phyloP scores from a whole-genome alignment of 2,797 vertebrate species.

The Taeniopygia guttata region DNA sequence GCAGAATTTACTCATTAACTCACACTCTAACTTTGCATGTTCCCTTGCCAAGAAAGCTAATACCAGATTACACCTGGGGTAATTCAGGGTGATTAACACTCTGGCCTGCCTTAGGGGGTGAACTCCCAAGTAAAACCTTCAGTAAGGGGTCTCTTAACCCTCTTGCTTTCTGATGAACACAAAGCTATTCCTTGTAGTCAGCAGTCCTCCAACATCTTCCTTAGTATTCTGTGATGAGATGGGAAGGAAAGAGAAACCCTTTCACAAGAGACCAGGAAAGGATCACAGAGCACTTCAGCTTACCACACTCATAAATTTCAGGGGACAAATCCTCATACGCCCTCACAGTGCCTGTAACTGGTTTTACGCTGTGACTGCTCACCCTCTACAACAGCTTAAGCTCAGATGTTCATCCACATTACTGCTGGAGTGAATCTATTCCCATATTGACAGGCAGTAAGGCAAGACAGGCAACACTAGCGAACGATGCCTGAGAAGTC shows the following conservation, averaged over 20 bases:
- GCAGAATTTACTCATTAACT: background rate
- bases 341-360: background rate
- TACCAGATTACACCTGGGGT: background rate
- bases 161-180: background rate
- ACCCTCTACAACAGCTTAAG: background rate
- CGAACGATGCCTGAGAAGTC: background rate
- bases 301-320: constrained; percentile 33
- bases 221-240: background rate
- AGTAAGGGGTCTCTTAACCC: background rate
- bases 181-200: background rate
- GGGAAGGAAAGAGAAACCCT: background rate
- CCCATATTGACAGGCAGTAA: background rate
- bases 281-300: background rate
- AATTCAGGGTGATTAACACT: background rate
- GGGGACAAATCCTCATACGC: constrained; percentile 26
- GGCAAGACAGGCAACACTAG: background rate
- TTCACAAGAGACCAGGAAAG: background rate
- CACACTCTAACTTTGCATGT: background rate
- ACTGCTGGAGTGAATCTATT: background rate
- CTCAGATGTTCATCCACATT: constrained; percentile 26
- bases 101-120: background rate
- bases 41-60: background rate
- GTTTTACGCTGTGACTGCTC: background rate
- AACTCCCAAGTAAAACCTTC: background rate
- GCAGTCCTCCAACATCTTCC: background rate